phyloP scores from a whole-genome alignment of 92 coral and sea anemone species.

The Parazoanthus atlanticus region DNA sequence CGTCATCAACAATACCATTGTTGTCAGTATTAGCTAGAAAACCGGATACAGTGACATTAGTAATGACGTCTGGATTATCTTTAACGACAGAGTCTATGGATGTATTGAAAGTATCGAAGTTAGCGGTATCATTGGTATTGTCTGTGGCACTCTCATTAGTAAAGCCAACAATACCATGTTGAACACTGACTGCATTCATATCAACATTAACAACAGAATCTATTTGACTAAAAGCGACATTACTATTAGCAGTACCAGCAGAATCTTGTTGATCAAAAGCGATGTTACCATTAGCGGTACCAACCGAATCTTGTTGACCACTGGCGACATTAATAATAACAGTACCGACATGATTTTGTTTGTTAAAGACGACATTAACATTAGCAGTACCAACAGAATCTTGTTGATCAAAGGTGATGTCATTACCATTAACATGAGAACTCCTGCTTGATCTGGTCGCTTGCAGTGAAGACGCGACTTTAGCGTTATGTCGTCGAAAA shows the following conservation, averaged over 20 bases:
- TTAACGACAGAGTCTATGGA: not conserved
- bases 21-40: not conserved
- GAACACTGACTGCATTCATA: not conserved
- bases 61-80: not conserved
- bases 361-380: not conserved
- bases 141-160: not conserved
- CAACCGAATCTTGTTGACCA: not conserved
- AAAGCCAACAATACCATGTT: not conserved
- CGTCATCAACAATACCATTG: not conserved
- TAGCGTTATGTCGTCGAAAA: slow-evolving; percentile 20
- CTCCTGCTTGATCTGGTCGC: not conserved
- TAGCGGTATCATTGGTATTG: not conserved
- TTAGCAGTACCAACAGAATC: not conserved
- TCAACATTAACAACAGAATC: too few relatives aligned
- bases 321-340: too few relatives aligned
- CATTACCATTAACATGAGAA: not conserved
- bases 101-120: not conserved
- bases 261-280: not conserved
- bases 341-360: not conserved
- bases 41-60: not conserved
- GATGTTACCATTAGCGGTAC: too few relatives aligned
- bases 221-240: not conserved
- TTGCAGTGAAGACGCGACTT: not conserved
- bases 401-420: not conserved
- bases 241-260: not conserved